These are phyloP conservation scores for Dermolepida albohirtum DNA, from an alignment of 2,888 invertebrate species.

Conservation along the genomic window DNA sequence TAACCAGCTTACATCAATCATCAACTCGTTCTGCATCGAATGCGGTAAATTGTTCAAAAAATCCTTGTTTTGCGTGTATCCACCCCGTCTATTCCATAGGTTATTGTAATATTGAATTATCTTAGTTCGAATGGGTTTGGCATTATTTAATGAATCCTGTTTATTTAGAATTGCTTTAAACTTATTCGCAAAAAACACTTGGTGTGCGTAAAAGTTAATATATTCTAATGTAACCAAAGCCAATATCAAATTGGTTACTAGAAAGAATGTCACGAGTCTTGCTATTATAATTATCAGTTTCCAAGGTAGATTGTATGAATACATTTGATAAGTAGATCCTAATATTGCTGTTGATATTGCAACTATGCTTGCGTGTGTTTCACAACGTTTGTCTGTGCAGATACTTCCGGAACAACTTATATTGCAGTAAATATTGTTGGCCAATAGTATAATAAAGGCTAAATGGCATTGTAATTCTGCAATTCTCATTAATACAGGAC, in stretches of 20 bases:
- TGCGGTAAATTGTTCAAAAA: slow-evolving; percentile 38
- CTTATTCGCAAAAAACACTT: slow-evolving; percentile 27
- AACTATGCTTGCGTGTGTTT: not conserved
- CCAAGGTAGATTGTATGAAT: slow-evolving; percentile 25
- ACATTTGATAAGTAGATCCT: slow-evolving; percentile 5
- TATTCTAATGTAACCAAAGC: slow-evolving; percentile 27
- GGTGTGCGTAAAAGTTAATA: slow-evolving; percentile 22
- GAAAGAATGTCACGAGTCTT: slow-evolving; percentile 13
- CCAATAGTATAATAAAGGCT: slow-evolving; percentile 27
- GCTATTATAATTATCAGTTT: slow-evolving; percentile 1
- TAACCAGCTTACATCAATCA: slow-evolving; percentile 47
- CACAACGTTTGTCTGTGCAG: slow-evolving; percentile 20
- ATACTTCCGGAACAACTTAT: slow-evolving; percentile 1
- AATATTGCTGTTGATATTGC: slow-evolving; percentile 19
- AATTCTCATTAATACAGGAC: slow-evolving; percentile 8
- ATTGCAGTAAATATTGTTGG: slow-evolving; percentile 38
- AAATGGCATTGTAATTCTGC: slow-evolving; percentile 29
- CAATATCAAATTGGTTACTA: slow-evolving; percentile 21
- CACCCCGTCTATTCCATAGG: slow-evolving; percentile 34
- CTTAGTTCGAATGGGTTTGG: slow-evolving; percentile 1
- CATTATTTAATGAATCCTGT: not conserved
- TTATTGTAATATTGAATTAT: slow-evolving; percentile 23
- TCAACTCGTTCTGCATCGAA: slow-evolving; percentile 43
- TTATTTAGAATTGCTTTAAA: slow-evolving; percentile 14
- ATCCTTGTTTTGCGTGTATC: slow-evolving; percentile 21